Percentiles rank a stretch among this genome's conserved stretches.
These are phyloP conservation scores for Malurus alboscapulatus DNA, from an alignment of 2,113 vertebrate genomes.

Conservation along the genomic window DNA sequence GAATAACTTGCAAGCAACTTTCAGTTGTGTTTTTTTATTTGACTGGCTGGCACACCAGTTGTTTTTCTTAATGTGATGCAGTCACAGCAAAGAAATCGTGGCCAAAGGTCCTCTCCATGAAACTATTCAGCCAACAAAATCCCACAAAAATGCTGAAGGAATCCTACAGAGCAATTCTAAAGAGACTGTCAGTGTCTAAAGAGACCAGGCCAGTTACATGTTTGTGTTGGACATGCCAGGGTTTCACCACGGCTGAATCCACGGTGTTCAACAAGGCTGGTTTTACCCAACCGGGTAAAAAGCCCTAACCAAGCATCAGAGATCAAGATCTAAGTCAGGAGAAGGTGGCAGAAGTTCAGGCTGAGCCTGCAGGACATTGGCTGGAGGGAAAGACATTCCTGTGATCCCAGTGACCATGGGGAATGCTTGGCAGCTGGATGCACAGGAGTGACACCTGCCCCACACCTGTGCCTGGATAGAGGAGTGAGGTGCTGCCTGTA, in stretches of 20 bases:
- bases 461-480: not conserved
- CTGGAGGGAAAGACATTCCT: rapidly evolving
- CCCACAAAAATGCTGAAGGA: not conserved
- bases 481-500: rapidly evolving
- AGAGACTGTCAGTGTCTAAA: rapidly evolving
- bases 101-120: not conserved
- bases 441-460: not conserved
- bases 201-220: too few species aligned
- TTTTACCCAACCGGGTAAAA: too few species aligned
- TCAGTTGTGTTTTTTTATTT: not conserved
- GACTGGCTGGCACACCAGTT: not conserved
- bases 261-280: rapidly evolving
- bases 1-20: not conserved
- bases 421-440: not conserved
- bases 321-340: not conserved
- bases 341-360: not conserved
- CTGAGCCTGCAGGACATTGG: not conserved
- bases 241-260: not conserved
- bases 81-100: not conserved
- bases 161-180: not conserved
- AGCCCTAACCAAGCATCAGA: not conserved
- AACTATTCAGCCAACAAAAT: not conserved
- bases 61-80: not conserved
- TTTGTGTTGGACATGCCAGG: not conserved
- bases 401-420: not conserved